These are phyloP conservation scores for Diplolepis rosae DNA, from an alignment of 2,888 invertebrate genomes.

Conservation along the genomic window DNA sequence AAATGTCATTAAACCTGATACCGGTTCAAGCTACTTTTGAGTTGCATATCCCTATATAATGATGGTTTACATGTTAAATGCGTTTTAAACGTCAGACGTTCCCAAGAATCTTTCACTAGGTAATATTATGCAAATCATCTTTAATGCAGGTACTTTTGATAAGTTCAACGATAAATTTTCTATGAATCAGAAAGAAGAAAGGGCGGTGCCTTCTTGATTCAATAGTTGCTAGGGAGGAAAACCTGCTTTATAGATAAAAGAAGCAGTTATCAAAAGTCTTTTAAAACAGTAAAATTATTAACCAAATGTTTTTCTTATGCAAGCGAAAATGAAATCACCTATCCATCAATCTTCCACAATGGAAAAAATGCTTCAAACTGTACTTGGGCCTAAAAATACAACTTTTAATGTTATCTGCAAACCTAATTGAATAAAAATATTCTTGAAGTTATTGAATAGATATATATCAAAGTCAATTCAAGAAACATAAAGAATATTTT, in stretches of 20 bases:
- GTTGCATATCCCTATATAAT: constrained; percentile 2
- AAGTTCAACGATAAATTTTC: constrained; percentile 7
- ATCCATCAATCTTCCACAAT: too few species aligned
- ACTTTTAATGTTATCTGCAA: too few species aligned
- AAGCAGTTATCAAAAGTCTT: too few species aligned
- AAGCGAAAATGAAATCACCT: too few species aligned
- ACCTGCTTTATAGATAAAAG: background rate
- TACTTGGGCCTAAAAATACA: too few species aligned
- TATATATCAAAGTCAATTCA: too few species aligned
- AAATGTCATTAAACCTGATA: constrained; percentile 61
- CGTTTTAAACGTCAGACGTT: background rate
- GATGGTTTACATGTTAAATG: background rate
- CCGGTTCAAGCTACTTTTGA: constrained; percentile 53
- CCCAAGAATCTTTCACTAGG: background rate
- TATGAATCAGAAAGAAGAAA: background rate
- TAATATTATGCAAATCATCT: constrained; percentile 23
- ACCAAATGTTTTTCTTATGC: too few species aligned
- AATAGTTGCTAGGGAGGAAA: background rate
- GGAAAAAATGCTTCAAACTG: too few species aligned
- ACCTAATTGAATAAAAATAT: too few species aligned
- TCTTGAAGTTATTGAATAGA: too few species aligned
- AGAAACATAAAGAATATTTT: too few species aligned
- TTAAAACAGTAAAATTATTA: too few species aligned
- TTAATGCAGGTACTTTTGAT: constrained; percentile 7
- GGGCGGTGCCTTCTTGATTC: background rate